Percentiles rank a stretch among this genome's conserved stretches.
These are phyloP conservation scores for Rhinophrynus dorsalis DNA, from an alignment of 2,797 vertebrate species.

Conservation along the genomic window DNA sequence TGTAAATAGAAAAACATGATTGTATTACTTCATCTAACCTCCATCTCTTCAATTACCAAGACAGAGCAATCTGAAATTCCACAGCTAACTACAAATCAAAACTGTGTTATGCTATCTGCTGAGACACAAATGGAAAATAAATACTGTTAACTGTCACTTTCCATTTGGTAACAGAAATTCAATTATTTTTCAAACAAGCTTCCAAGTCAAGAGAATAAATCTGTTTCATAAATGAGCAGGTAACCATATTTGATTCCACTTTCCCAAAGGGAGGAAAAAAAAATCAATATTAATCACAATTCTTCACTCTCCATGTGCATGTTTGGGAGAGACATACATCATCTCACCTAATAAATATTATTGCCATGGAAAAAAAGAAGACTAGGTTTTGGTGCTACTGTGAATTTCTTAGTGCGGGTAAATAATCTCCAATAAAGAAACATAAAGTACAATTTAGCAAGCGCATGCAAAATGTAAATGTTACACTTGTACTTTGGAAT, in stretches of 20 bases:
- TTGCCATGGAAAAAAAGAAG: conserved; percentile 62
- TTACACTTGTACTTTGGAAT: conserved; percentile 13
- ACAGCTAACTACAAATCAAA: conserved; percentile 81
- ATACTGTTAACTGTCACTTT: conserved; percentile 93
- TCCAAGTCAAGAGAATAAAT: conserved; percentile 95
- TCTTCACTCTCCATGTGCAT: conserved; percentile 84
- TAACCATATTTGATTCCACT: conserved; percentile 93
- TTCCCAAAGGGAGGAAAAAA: conserved; percentile 86
- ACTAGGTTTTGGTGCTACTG: not conserved
- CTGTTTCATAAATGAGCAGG: conserved; percentile 93
- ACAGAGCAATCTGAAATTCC: conserved; percentile 78
- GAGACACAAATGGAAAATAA: conserved; percentile 84
- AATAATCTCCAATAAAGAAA: not conserved
- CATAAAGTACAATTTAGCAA: not conserved
- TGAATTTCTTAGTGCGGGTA: not conserved
- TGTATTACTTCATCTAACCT: conserved; percentile 69
- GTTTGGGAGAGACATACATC: conserved; percentile 81
- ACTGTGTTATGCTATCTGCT: conserved; percentile 88
- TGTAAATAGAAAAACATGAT: conserved; percentile 66
- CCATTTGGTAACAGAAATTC: conserved; percentile 90
- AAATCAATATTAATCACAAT: conserved; percentile 99
- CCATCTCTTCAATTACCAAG: conserved; percentile 79
- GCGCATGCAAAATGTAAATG: conserved; percentile 3
- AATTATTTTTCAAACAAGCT: conserved; percentile 98
- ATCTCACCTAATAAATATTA: conserved; percentile 82